A percentile compares a stretch with the other conserved stretches of the same genome.
Conservation (phyloP, 2,888 invertebrate species). For the Sesamia inferens region DNA sequence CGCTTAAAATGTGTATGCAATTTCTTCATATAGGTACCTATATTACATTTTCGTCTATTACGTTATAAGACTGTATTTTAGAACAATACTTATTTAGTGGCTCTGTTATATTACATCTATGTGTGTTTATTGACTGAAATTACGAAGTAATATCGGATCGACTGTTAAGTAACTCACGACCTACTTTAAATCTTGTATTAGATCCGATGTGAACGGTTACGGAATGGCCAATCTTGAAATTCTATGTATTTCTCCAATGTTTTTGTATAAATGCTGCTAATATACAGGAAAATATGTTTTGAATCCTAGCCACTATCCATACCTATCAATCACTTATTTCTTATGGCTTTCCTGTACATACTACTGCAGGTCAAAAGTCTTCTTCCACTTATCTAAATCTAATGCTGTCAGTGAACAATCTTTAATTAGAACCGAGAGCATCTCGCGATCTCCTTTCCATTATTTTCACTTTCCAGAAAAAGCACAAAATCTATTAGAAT, state of each 20-base stretch:
- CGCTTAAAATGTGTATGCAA: constrained; percentile 26
- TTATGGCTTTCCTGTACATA: background rate
- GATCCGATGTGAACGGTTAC: constrained; percentile 21
- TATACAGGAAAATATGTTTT: constrained; percentile 5
- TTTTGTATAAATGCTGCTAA: background rate
- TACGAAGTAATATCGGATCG: constrained; percentile 26
- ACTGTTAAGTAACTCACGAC: constrained; percentile 3
- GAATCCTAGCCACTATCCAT: background rate
- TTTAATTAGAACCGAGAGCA: background rate
- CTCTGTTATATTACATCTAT: constrained; percentile 14
- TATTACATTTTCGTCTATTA: constrained; percentile 30
- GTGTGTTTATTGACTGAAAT: constrained; percentile 31
- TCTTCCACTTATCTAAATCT: constrained; percentile 1
- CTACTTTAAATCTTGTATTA: constrained; percentile 18
- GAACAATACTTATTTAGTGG: constrained; percentile 43
- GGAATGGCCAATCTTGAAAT: constrained; percentile 41
- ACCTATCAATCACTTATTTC: background rate
- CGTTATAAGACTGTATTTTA: constrained; percentile 25
- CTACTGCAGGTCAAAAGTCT: background rate
- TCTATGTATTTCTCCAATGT: constrained; percentile 6
- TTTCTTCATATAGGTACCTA: constrained; percentile 13
- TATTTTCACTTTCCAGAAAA: background rate
- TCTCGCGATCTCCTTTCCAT: background rate
- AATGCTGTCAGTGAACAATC: background rate
- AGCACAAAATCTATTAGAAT: background rate